Percentiles rank a stretch among this genome's conserved stretches.
phyloP scores from a whole-genome alignment of 1,140 invertebrate genomes.

The Littorina saxatilis region DNA sequence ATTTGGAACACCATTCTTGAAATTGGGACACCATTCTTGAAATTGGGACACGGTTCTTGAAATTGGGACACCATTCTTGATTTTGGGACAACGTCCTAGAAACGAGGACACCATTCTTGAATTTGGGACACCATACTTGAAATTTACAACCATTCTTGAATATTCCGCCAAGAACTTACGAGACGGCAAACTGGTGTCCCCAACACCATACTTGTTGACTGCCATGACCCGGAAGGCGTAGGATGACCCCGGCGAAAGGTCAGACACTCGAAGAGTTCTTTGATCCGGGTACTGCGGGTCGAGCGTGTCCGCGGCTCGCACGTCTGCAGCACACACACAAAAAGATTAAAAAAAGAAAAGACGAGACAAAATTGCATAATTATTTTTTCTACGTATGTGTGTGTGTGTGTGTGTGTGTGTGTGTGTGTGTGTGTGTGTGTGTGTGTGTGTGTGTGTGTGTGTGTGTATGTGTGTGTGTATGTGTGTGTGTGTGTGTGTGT shows the following conservation, averaged over 20 bases:
- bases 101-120: too few relatives aligned
- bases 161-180: constrained; percentile 65
- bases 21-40: too few relatives aligned
- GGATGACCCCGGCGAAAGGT: constrained; percentile 88
- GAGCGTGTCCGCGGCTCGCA: not conserved
- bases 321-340: not conserved
- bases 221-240: constrained; percentile 94
- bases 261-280: constrained; percentile 31
- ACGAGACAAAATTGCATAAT: not conserved
- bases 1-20: too few relatives aligned
- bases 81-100: too few relatives aligned
- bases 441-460: not conserved
- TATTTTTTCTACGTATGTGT: not conserved
- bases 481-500: not conserved
- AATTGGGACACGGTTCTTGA: too few relatives aligned
- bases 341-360: not conserved
- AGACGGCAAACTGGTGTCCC: constrained; percentile 75
- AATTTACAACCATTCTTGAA: too few relatives aligned
- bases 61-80: too few relatives aligned
- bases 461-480: not conserved
- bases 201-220: constrained; percentile 87
- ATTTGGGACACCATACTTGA: too few relatives aligned
- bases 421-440: not conserved
- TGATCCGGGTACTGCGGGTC: constrained; percentile 3
- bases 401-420: not conserved